Evolutionary conservation across 92 coral and sea anemone species (phyloP).

Genomic region (Umimayanthus kanabou): DNA sequence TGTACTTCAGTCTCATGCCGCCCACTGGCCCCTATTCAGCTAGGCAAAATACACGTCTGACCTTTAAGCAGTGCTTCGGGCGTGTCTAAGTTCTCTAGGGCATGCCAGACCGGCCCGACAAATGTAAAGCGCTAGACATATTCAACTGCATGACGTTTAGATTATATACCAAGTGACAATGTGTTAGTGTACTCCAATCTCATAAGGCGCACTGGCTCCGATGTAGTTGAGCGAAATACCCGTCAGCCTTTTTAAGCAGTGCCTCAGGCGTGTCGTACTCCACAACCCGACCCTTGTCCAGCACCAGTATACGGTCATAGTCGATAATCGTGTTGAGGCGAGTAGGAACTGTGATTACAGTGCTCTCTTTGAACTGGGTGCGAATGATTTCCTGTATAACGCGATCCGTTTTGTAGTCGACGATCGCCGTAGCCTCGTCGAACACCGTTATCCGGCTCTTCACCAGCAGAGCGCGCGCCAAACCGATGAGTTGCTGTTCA

Average conservation of each 20-base stretch:
- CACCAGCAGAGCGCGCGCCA: constrained; percentile 73
- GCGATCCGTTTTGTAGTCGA: constrained; percentile 89
- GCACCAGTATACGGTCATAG: constrained; percentile 83
- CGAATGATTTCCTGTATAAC: constrained; percentile 84
- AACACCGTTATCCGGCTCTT: constrained; percentile 72
- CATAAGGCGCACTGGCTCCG: constrained; percentile 68
- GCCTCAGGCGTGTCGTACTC: constrained; percentile 86
- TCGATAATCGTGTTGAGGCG: constrained; percentile 82
- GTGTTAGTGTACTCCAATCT: background rate
- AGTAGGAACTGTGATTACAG: constrained; percentile 72
- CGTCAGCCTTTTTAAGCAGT: constrained; percentile 65
- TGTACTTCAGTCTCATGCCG: constrained; percentile 25
- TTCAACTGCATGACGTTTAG: background rate
- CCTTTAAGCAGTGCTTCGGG: constrained; percentile 73
- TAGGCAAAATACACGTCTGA: constrained; percentile 78
- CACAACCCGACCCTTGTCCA: constrained; percentile 78
- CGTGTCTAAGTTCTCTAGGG: constrained; percentile 32
- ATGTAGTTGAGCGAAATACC: constrained; percentile 80
- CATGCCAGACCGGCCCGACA: background rate
- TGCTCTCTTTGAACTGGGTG: constrained; percentile 65
- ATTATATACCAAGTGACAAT: background rate
- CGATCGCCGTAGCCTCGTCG: constrained; percentile 82
- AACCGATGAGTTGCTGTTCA: constrained; percentile 70
- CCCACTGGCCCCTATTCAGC: constrained; percentile 73
- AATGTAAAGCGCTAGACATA: background rate